Conservation (phyloP, 2,797 vertebrate species). For the Argentina silus region DNA sequence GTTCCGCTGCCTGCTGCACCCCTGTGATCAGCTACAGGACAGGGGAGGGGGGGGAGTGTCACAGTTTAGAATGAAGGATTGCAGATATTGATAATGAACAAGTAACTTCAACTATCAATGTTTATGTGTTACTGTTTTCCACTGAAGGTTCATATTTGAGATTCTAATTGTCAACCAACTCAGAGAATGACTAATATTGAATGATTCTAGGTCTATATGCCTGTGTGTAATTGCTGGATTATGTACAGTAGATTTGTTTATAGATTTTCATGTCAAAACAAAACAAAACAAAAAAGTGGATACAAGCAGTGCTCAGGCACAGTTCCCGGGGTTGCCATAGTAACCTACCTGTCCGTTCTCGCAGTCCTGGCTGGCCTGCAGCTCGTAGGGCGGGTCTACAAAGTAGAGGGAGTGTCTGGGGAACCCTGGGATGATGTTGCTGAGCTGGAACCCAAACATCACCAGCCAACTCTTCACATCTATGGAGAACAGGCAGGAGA, state of each 20-base stretch:
- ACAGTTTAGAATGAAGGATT: background rate
- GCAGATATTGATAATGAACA: background rate
- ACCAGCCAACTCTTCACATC: slow-evolving; percentile 99
- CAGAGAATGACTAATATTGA: background rate
- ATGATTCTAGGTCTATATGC: no score
- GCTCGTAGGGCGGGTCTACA: slow-evolving; percentile 93
- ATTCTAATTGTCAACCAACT: background rate
- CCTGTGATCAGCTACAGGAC: slow-evolving; percentile 90
- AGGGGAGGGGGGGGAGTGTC: background rate
- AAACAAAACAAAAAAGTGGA: background rate
- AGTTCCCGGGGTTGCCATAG: no score
- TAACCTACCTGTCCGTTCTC: slow-evolving; percentile 93
- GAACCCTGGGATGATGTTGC: slow-evolving; percentile 99
- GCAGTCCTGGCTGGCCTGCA: slow-evolving; percentile 93
- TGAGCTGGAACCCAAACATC: slow-evolving; percentile 99
- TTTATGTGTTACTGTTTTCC: background rate
- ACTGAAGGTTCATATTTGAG: background rate
- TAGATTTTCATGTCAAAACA: background rate
- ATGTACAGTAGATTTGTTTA: background rate
- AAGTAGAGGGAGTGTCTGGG: slow-evolving; percentile 96
- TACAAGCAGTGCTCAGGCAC: no score
- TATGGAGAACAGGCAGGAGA: slow-evolving; percentile 53
- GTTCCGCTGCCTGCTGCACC: slow-evolving; percentile 94
- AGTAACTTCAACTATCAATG: background rate
- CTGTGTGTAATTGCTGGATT: background rate